These are phyloP conservation scores for Hycleus cichorii DNA, from an alignment of 1,140 invertebrate genomes.

Conservation along the genomic window DNA sequence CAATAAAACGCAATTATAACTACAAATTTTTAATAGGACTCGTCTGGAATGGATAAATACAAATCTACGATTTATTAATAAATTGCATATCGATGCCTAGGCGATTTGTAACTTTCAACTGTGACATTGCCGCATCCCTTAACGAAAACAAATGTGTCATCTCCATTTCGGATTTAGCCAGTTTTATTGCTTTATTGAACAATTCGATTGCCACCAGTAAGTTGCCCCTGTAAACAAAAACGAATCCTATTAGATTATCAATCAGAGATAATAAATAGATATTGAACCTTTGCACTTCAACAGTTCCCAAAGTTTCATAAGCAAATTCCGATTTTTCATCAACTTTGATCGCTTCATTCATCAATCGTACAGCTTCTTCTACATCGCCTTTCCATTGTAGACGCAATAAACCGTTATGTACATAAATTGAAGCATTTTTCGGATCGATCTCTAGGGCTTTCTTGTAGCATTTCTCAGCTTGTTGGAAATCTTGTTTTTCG, in stretches of 20 bases:
- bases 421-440: constrained; percentile 75
- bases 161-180: constrained; percentile 78
- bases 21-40: not conserved
- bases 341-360: constrained; percentile 75
- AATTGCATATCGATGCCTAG: constrained; percentile 51
- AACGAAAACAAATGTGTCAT: constrained; percentile 81
- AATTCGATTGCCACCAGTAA: constrained; percentile 71
- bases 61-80: constrained; percentile 1
- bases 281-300: constrained; percentile 50
- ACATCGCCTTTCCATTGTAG: constrained; percentile 77
- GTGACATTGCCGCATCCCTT: constrained; percentile 78
- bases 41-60: not conserved
- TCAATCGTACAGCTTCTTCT: constrained; percentile 67
- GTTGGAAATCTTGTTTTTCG: constrained; percentile 72
- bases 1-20: not conserved
- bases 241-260: not conserved
- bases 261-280: not conserved
- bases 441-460: constrained; percentile 78
- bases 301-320: constrained; percentile 88
- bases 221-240: constrained; percentile 63
- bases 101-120: constrained; percentile 70
- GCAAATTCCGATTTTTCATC: constrained; percentile 91
- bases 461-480: constrained; percentile 74
- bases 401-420: constrained; percentile 78
- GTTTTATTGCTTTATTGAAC: constrained; percentile 82